phyloP scores from a whole-genome alignment of 1,140 invertebrate genomes.

The Leptinotarsa undecemlineata region DNA sequence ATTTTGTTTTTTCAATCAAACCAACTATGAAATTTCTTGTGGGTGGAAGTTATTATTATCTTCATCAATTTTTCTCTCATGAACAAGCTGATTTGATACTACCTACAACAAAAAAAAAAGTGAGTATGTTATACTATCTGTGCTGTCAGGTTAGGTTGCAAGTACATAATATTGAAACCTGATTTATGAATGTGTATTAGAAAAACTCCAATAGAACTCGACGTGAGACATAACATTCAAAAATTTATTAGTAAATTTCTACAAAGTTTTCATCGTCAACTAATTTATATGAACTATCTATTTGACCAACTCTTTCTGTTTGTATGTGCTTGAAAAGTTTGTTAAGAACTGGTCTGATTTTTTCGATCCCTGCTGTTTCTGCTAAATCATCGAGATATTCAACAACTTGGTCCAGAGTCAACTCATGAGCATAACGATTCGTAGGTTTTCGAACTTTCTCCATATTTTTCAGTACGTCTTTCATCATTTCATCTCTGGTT shows the following conservation, averaged over 20 bases:
- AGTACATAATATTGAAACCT: too few species aligned
- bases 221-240: too few species aligned
- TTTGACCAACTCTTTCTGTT: background rate
- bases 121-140: too few species aligned
- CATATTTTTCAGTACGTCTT: background rate
- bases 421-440: background rate
- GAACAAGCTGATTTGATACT: too few species aligned
- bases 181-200: too few species aligned
- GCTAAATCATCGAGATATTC: background rate
- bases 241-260: background rate
- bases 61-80: too few species aligned
- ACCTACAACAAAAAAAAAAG: too few species aligned
- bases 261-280: constrained; percentile 3
- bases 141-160: too few species aligned
- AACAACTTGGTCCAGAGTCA: background rate
- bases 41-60: too few species aligned
- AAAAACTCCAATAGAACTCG: too few species aligned
- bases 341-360: background rate
- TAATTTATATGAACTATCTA: background rate
- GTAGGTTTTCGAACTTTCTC: background rate
- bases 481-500: background rate
- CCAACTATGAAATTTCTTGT: too few species aligned
- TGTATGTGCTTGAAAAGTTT: background rate
- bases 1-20: too few species aligned
- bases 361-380: background rate